A percentile compares a stretch with the other conserved stretches of the same genome.
These are phyloP conservation scores for Periophthalmus magnuspinnatus DNA, from an alignment of 2,797 vertebrate species.

Conservation along the genomic window DNA sequence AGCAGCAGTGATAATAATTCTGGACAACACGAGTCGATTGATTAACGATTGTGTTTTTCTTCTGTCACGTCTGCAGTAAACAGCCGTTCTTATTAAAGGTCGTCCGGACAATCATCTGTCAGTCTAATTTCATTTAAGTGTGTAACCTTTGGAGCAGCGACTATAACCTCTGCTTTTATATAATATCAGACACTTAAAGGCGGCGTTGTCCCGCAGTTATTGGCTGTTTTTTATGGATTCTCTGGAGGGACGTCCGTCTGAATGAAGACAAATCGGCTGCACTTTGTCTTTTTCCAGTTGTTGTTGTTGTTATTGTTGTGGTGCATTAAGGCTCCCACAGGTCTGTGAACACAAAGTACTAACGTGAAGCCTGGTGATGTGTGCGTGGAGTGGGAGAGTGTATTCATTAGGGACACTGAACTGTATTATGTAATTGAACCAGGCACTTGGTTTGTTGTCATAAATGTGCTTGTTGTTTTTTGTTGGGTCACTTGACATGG, in stretches of 20 bases:
- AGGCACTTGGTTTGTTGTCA: background rate
- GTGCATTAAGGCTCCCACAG: conserved; percentile 19
- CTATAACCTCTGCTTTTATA: background rate
- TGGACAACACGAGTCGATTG: too few relatives aligned
- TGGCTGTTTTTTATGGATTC: conserved; percentile 12
- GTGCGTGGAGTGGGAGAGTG: background rate
- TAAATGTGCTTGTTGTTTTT: background rate
- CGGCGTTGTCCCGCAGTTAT: background rate
- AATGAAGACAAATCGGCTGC: conserved; percentile 8
- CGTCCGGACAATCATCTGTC: background rate
- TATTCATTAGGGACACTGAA: conserved; percentile 7
- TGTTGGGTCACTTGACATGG: background rate
- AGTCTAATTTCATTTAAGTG: background rate
- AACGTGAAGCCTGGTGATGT: background rate
- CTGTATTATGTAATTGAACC: background rate
- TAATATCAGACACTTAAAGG: background rate
- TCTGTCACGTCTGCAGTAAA: too few relatives aligned
- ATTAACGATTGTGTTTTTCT: too few relatives aligned
- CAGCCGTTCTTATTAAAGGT: too few relatives aligned
- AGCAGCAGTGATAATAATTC: too few relatives aligned
- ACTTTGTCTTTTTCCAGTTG: background rate
- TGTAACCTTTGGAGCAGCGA: background rate
- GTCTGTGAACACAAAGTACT: too few relatives aligned
- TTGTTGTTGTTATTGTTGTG: background rate
- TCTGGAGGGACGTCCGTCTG: background rate